Evolutionary conservation across 2,888 invertebrate species (phyloP), one percentile per base, ranked within the genome.

Genomic region (Lepidonotus clava): DNA sequence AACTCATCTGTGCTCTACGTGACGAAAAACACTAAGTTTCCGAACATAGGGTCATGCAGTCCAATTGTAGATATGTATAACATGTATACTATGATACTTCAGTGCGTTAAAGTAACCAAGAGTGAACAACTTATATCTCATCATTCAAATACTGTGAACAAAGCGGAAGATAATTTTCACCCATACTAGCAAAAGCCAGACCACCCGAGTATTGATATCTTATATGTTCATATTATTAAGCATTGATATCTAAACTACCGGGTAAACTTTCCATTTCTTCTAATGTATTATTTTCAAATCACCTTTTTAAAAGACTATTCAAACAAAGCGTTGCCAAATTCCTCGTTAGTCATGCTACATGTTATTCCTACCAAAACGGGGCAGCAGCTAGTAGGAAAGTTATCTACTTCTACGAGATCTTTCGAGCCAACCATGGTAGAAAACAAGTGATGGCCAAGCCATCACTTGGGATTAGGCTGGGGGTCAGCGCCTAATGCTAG

Each of bases 11-110:
- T 34, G 36, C 38, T 36, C 36, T 36, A 34, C 36, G 36, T 71
- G 71, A 71, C 71, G 21, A 71, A 71, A 21, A 71, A 71, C 71
- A 71, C 71, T 71, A 18, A n/a, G 71, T 71, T 71, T 71, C 36
- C 61, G 38, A 71, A 71, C 71, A 71, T 71, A 71, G 34, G 71
- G 18, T 38, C 71, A 71, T 71, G 71, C 71, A 71, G 34, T 38
- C 38, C 14, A 71, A 38, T 71, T 6, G 38, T 71, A n/a, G 5
- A 71, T 34, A 71, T 34, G 38, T 71, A 71, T 34, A 38, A 71
- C 71, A 71, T 71, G 71, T 67, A 67, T 5, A 67, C 36, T 71
- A 61, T n/a, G 14, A 61, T 61, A 61, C 61, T 61, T 61, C 24
- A 36, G 71, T 71, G 71, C 71, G 11, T 71, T 71, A 38, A 71